phyloP scores from a whole-genome alignment of 2,113 vertebrate species.

The Struthio camelus region DNA sequence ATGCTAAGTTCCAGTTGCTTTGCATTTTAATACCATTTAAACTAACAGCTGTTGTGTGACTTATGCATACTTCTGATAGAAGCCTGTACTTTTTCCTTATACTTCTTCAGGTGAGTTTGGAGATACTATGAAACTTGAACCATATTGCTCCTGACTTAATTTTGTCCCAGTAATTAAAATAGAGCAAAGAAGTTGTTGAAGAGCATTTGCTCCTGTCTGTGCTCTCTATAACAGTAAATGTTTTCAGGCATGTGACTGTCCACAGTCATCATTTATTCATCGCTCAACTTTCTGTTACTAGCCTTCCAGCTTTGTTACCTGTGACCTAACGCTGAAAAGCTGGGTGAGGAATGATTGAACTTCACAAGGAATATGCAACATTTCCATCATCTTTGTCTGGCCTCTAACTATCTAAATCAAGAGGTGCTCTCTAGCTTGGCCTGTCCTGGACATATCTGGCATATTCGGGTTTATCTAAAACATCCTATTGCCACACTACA shows the following conservation, averaged over 20 bases:
- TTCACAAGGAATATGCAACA: neutral
- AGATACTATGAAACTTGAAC: neutral
- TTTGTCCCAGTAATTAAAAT: neutral
- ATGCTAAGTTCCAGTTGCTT: neutral
- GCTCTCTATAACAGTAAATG: neutral
- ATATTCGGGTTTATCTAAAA: neutral
- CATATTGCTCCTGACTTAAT: neutral
- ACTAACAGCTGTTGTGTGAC: neutral
- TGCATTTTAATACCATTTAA: neutral
- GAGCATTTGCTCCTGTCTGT: neutral
- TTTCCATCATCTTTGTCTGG: neutral
- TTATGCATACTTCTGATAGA: neutral
- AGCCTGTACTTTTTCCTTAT: neutral
- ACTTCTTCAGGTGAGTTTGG: neutral
- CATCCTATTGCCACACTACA: neutral
- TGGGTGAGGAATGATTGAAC: neutral
- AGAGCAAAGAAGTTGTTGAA: neutral
- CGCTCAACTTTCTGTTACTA: neutral
- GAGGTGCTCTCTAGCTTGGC: neutral
- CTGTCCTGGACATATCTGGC: neutral
- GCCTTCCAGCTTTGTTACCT: neutral
- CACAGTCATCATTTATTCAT: neutral
- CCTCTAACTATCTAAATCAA: neutral
- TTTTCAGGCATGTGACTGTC: neutral
- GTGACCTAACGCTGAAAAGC: neutral